phyloP scores from a whole-genome alignment of 1,140 invertebrate genomes.

The Aleiodes sp. region DNA sequence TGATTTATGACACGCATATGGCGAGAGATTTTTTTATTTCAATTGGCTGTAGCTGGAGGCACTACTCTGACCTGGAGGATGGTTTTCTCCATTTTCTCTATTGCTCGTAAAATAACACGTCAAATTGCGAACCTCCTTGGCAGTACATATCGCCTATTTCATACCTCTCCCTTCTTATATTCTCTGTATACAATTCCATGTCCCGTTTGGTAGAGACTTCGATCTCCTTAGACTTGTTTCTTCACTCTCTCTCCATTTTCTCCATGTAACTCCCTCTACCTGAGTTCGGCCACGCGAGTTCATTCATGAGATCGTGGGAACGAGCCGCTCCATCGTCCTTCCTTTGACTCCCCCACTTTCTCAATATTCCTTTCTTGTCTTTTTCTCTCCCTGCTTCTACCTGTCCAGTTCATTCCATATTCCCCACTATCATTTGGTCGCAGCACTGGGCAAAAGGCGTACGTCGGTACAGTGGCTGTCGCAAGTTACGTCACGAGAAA shows the following conservation, averaged over 20 bases:
- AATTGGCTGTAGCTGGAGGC: too few relatives aligned
- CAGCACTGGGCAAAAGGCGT: slow-evolving; percentile 13
- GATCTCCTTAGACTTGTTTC: not conserved
- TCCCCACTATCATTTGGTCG: slow-evolving; percentile 1
- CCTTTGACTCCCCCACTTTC: slow-evolving; percentile 31
- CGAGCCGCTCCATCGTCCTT: slow-evolving; percentile 43
- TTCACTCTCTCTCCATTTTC: slow-evolving; percentile 37
- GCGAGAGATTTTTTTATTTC: too few relatives aligned
- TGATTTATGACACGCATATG: too few relatives aligned
- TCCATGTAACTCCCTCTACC: slow-evolving; percentile 41
- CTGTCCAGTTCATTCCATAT: slow-evolving; percentile 24
- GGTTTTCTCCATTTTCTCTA: not conserved
- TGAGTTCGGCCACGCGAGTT: slow-evolving; percentile 63
- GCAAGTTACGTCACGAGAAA: slow-evolving; percentile 52
- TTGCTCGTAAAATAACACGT: not conserved
- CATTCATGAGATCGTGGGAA: slow-evolving; percentile 68
- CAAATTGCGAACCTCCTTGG: not conserved
- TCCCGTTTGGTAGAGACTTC: not conserved
- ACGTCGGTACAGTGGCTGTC: slow-evolving; percentile 54
- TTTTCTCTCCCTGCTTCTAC: slow-evolving; percentile 25
- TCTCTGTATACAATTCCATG: not conserved
- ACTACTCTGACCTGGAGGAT: not conserved
- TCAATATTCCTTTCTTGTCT: slow-evolving; percentile 19
- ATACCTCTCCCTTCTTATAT: not conserved
- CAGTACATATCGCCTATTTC: not conserved